Conservation (phyloP, 1,140 invertebrate species). For the Papilio polytes region DNA sequence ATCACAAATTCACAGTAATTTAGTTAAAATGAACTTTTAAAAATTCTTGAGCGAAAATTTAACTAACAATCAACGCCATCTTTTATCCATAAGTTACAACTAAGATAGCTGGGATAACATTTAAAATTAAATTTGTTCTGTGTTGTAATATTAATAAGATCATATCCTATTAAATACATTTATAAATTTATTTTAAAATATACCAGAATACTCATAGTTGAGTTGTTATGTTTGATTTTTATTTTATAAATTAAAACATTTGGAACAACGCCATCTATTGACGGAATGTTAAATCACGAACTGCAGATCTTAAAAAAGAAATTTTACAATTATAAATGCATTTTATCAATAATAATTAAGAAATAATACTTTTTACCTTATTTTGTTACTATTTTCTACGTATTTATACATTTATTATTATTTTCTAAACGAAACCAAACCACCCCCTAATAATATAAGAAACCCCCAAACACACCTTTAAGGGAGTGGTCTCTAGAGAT, state of each 20-base stretch:
- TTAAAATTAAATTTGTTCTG: not conserved
- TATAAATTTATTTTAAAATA: too few relatives aligned
- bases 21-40: too few relatives aligned
- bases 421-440: not conserved
- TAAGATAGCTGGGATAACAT: not conserved
- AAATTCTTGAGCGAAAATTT: not conserved
- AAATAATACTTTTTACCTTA: too few relatives aligned
- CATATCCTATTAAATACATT: not conserved
- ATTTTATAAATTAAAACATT: not conserved
- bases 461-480: not conserved
- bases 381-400: too few relatives aligned
- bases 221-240: not conserved
- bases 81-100: not conserved
- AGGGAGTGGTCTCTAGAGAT: slow-evolving; percentile 2
- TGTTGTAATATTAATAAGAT: not conserved
- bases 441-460: not conserved
- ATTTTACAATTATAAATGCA: too few relatives aligned
- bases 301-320: too few relatives aligned
- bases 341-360: too few relatives aligned
- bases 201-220: too few relatives aligned
- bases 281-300: not conserved
- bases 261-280: slow-evolving; percentile 1
- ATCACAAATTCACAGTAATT: too few relatives aligned
- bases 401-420: not conserved
- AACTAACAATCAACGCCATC: too few relatives aligned